Base-by-base conservation (phyloP, 2,888 invertebrate species). In the Adelognathus sp. region DNA sequence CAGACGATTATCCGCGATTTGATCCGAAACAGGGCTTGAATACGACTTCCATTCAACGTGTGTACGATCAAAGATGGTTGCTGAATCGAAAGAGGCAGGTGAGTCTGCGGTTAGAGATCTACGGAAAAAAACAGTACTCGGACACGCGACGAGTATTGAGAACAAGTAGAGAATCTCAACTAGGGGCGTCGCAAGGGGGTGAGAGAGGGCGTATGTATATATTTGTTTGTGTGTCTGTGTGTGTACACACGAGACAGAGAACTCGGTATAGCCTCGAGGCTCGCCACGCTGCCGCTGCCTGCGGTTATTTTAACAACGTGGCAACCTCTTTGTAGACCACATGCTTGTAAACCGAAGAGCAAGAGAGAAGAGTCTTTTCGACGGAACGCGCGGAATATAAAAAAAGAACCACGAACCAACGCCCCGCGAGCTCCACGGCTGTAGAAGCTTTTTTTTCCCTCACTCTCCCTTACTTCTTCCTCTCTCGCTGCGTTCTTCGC, bases 301-400 rank as follows among this genome's bases (percentile, higher is more conserved):
- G 90, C 87, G 90, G 90, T 91, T 91, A 91, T 90, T 91, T 91
- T 90, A 91, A 91, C 91, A 90, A 88, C 91, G 90, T 90, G 90
- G 90, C 89, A 90, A 90, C 88, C 90, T 91, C 91, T 91, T 90
- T 90, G 90, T 90, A 89, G 90, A 90, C 90, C 90, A 89, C 90
- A 89, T 88, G 90, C 90, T 90, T 91, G 90, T 90, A 90, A 90
- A 90, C 90, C 87, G n/a, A 89, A 90, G 89, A 90, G 88, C 88
- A 61, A 79, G 79, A 75, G 79, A 79, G 79, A n/a, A 50, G 66
- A 90, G 90, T 89, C 90, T 88, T 90, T 86, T 90, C 89, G 86
- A 82, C 84, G 83, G n/a, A n/a, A n/a, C n/a, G 81, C 82, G 85
- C 81, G 81, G 78, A 78, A 82, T 80, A 81, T 84, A 83, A 83